phyloP scores from a whole-genome alignment of 1,140 invertebrate species.

The Tachypleus tridentatus region DNA sequence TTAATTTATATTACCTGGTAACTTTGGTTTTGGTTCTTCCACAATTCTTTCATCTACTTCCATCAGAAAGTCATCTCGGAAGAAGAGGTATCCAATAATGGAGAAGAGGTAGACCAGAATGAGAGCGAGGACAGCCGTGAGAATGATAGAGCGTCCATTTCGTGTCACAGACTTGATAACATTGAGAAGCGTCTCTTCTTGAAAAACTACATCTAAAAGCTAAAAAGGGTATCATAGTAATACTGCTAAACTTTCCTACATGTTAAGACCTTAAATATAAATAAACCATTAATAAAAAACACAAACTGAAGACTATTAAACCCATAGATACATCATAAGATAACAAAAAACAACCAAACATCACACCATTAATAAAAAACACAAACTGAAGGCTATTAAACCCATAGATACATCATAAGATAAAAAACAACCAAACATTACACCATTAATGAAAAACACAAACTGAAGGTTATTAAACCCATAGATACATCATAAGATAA shows the following conservation, averaged over 20 bases:
- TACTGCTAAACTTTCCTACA: too few species aligned
- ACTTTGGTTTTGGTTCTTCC: neutral
- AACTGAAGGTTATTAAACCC: too few species aligned
- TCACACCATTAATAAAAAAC: too few species aligned
- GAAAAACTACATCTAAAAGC: constrained; percentile 94
- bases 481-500: too few species aligned
- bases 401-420: neutral
- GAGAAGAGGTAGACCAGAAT: constrained; percentile 99
- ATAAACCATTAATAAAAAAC: neutral
- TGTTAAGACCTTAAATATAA: too few species aligned
- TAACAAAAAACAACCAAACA: too few species aligned
- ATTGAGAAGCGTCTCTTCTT: constrained; percentile 95
- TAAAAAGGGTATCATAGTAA: constrained; percentile 33
- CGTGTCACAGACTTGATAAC: constrained; percentile 91
- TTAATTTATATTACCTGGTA: neutral
- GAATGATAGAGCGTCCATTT: constrained; percentile 93
- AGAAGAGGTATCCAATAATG: constrained; percentile 96
- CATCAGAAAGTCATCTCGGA: constrained; percentile 90
- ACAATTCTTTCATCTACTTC: constrained; percentile 47
- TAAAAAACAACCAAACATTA: too few species aligned
- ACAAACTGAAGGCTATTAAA: too few species aligned
- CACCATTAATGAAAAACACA: too few species aligned
- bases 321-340: too few species aligned
- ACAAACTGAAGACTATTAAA: neutral
- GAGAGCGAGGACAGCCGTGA: constrained; percentile 91